Conservation (phyloP, 2,113 vertebrate species). For the Baryphthengus martii region DNA sequence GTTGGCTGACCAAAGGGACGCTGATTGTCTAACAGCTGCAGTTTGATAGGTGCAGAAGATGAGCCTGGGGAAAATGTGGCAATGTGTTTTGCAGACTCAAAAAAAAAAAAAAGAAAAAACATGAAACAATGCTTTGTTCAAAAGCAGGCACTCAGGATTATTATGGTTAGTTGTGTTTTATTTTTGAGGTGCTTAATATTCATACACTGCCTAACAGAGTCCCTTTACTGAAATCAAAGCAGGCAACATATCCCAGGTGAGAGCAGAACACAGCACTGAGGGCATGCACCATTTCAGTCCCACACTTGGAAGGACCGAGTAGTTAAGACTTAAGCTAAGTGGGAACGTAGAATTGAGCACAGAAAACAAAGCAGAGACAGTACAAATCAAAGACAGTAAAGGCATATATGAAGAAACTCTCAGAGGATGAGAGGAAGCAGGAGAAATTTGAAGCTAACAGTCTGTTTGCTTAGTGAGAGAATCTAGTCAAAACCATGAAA, state of each 20-base stretch:
- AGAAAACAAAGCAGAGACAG: neutral
- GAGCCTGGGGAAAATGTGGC: constrained; percentile 38
- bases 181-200: no score
- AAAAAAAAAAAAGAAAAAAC: neutral
- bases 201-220: no score
- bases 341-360: neutral
- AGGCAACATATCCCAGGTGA: neutral
- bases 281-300: neutral
- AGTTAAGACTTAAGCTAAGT: neutral
- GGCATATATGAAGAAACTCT: neutral
- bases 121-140: neutral
- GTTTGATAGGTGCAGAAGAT: constrained; percentile 46
- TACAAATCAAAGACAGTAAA: neutral
- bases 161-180: neutral
- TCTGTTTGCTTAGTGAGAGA: constrained; percentile 33
- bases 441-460: neutral
- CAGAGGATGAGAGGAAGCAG: neutral
- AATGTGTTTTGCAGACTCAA: constrained; percentile 25
- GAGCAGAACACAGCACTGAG: neutral
- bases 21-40: constrained; percentile 37
- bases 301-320: neutral
- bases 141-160: neutral
- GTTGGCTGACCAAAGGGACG: constrained; percentile 60
- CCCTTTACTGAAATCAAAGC: neutral
- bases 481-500: constrained; percentile 30